Conservation (phyloP, 2,888 invertebrate genomes). For the Stenolophus ochropezus region DNA sequence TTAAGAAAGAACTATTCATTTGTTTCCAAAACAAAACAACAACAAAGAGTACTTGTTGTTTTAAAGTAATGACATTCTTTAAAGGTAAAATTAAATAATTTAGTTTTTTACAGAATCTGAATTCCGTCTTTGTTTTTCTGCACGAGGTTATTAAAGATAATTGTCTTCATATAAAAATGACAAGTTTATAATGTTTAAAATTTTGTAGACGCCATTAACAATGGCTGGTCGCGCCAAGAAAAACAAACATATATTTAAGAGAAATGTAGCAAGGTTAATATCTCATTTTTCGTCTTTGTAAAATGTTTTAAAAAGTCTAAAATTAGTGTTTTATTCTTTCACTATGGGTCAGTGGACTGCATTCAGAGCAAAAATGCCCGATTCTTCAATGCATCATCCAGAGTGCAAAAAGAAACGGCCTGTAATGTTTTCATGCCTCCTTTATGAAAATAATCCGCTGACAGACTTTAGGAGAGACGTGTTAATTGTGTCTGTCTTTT, state of each 20-base stretch:
- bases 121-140: background rate
- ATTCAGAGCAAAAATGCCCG: conserved; percentile 11
- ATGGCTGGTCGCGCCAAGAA: conserved; percentile 46
- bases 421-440: conserved; percentile 7
- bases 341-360: conserved; percentile 28
- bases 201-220: conserved; percentile 49
- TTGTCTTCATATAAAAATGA: conserved; percentile 43
- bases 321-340: conserved; percentile 37
- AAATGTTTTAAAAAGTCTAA: conserved; percentile 45
- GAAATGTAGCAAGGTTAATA: conserved; percentile 49
- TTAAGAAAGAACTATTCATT: background rate
- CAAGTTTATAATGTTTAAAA: conserved; percentile 54
- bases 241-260: conserved; percentile 50
- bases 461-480: conserved; percentile 26
- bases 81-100: too few species aligned
- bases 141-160: conserved; percentile 32
- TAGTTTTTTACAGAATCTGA: too few species aligned
- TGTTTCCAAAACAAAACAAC: too few species aligned
- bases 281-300: conserved; percentile 45
- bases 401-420: conserved; percentile 15
- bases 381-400: conserved; percentile 23
- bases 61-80: too few species aligned
- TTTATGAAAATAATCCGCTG: conserved; percentile 38
- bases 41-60: too few species aligned
- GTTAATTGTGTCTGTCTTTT: conserved; percentile 23